Percentiles rank a stretch among this genome's conserved stretches.
phyloP scores from a whole-genome alignment of 2,888 invertebrate species.

The Tetragnatha montana region DNA sequence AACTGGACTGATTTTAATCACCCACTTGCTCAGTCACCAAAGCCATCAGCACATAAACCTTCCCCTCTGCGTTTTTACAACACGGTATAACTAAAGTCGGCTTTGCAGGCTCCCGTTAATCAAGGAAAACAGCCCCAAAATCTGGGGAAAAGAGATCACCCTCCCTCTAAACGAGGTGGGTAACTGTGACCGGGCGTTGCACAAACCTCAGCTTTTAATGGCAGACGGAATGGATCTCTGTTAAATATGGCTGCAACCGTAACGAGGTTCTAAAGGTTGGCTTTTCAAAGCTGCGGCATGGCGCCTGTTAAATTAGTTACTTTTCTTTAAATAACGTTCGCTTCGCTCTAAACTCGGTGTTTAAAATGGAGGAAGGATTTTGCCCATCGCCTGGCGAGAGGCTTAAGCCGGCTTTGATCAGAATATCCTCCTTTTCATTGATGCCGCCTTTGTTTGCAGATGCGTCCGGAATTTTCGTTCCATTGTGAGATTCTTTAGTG shows the following conservation, averaged over 20 bases:
- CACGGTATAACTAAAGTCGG: neutral
- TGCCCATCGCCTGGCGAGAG: neutral
- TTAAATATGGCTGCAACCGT: conserved; percentile 24
- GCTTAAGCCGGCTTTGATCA: neutral
- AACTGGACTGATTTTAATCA: neutral
- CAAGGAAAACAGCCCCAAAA: conserved; percentile 12
- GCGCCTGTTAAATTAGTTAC: conserved; percentile 44
- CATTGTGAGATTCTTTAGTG: neutral
- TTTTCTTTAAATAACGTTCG: conserved; percentile 29
- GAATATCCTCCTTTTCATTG: neutral
- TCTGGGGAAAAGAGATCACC: neutral
- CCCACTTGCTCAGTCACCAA: neutral
- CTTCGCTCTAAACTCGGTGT: conserved; percentile 9
- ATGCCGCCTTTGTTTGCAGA: neutral
- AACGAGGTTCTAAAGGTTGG: conserved; percentile 32
- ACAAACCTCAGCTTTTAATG: conserved; percentile 53
- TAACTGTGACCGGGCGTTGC: conserved; percentile 12
- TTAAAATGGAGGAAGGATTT: conserved; percentile 17
- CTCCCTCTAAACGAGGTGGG: conserved; percentile 6
- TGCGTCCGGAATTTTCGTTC: neutral
- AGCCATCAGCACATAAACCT: neutral
- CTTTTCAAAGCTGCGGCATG: conserved; percentile 29
- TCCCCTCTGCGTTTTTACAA: neutral
- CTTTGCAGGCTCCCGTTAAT: conserved; percentile 21
- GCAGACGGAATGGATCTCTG: conserved; percentile 38